These are phyloP conservation scores for Pocillopora meandrina DNA, from an alignment of 92 coral and sea anemone species.

Conservation along the genomic window DNA sequence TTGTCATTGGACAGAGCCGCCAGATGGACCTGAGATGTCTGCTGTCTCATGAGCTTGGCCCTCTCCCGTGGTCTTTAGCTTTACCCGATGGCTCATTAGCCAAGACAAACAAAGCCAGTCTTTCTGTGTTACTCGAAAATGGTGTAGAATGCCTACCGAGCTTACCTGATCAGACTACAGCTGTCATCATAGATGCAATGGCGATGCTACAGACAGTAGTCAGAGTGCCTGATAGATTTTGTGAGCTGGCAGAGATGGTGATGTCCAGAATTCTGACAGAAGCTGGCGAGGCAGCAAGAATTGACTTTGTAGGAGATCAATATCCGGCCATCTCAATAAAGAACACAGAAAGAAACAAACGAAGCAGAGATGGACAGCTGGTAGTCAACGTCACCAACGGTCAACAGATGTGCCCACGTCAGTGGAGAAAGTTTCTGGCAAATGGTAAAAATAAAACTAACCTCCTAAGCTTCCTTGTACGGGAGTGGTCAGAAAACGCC, in stretches of 20 bases:
- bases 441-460: conserved; percentile 51
- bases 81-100: conserved; percentile 44
- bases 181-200: conserved; percentile 60
- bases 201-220: conserved; percentile 27
- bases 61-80: conserved; percentile 36
- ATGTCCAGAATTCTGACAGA: conserved; percentile 23
- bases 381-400: conserved; percentile 34
- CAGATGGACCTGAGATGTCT: conserved; percentile 56
- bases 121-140: conserved; percentile 51
- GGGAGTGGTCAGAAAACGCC: conserved; percentile 27
- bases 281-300: conserved; percentile 50
- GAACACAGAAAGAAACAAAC: conserved; percentile 28
- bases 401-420: conserved; percentile 55
- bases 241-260: conserved; percentile 22
- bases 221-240: conserved; percentile 20
- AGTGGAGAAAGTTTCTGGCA: conserved; percentile 48
- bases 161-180: conserved; percentile 47
- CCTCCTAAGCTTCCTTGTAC: conserved; percentile 30
- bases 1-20: conserved; percentile 69
- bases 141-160: conserved; percentile 32
- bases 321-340: conserved; percentile 34
- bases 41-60: conserved; percentile 41
- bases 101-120: conserved; percentile 53
- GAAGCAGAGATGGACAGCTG: conserved; percentile 36
- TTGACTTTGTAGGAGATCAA: conserved; percentile 39